Conservation (phyloP, 2,113 vertebrate genomes). For the Mohoua ochrocephala region DNA sequence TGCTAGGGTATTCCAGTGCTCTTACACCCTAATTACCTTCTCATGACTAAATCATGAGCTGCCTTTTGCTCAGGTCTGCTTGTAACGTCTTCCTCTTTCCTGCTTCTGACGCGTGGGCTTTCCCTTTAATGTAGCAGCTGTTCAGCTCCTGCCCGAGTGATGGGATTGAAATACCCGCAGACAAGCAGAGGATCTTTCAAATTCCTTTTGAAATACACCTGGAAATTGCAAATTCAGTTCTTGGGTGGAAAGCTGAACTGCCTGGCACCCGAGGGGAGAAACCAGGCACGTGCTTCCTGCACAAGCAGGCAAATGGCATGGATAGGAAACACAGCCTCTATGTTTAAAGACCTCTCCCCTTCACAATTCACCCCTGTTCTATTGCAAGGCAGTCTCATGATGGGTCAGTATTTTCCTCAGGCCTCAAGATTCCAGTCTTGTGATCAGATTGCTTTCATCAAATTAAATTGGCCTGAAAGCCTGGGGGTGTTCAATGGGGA, state of each 20-base stretch:
- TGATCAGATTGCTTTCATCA: not conserved
- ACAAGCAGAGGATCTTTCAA: slow-evolving; percentile 21
- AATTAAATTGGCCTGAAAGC: not conserved
- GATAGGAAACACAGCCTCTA: not conserved
- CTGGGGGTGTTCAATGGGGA: not conserved
- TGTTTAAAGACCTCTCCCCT: not conserved
- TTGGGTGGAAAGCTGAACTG: not conserved
- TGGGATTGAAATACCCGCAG: slow-evolving; percentile 27
- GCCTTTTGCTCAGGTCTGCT: slow-evolving; percentile 51
- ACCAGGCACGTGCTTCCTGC: not conserved
- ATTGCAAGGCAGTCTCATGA: not conserved
- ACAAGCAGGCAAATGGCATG: not conserved
- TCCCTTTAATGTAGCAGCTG: slow-evolving; percentile 58
- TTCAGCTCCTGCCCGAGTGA: slow-evolving; percentile 28
- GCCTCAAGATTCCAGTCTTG: not conserved
- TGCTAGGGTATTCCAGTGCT: slow-evolving; percentile 41
- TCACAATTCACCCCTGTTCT: not conserved
- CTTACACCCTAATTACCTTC: slow-evolving; percentile 57
- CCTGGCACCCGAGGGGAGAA: not conserved
- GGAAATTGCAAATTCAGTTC: slow-evolving; percentile 29
- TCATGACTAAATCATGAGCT: slow-evolving; percentile 67
- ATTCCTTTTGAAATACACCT: slow-evolving; percentile 61
- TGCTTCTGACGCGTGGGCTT: slow-evolving; percentile 10
- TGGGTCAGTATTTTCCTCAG: not conserved
- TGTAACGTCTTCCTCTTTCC: slow-evolving; percentile 51